Conservation (phyloP, 2,113 vertebrate species). For the Dipodomys merriami region DNA sequence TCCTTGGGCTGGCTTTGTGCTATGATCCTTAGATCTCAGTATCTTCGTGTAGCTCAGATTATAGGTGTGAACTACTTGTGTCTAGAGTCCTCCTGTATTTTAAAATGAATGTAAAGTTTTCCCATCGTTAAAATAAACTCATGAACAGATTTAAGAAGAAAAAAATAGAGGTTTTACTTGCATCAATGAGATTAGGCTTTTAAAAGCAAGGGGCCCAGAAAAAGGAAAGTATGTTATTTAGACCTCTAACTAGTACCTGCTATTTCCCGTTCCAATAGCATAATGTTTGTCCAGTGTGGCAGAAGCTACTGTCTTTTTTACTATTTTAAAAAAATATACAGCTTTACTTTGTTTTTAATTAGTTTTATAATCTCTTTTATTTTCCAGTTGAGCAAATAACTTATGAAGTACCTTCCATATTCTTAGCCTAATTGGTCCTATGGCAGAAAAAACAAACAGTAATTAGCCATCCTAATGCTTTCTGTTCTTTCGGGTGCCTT, state of each 20-base stretch:
- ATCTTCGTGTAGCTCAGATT: too few species aligned
- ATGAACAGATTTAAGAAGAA: background rate
- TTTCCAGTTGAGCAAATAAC: constrained; percentile 49
- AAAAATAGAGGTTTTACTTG: background rate
- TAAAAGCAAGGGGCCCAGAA: background rate
- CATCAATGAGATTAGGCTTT: background rate
- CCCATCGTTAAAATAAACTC: constrained; percentile 5
- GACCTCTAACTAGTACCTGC: background rate
- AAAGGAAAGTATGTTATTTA: background rate
- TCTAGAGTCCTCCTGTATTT: background rate
- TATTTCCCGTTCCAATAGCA: background rate
- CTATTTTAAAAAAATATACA: background rate
- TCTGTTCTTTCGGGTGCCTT: constrained; percentile 15
- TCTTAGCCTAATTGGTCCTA: constrained; percentile 36
- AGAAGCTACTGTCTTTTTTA: constrained; percentile 21
- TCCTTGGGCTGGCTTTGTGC: too few species aligned
- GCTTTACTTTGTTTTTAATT: constrained; percentile 42
- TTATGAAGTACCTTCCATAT: constrained; percentile 39
- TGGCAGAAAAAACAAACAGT: constrained; percentile 34
- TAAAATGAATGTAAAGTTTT: background rate
- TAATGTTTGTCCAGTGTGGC: background rate
- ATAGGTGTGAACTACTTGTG: too few species aligned
- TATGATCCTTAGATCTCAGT: too few species aligned
- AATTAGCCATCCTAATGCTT: background rate
- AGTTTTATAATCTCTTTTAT: constrained; percentile 29